These are phyloP conservation scores for Drosophila testacea DNA, from an alignment of 2,888 invertebrate genomes.

Conservation along the genomic window DNA sequence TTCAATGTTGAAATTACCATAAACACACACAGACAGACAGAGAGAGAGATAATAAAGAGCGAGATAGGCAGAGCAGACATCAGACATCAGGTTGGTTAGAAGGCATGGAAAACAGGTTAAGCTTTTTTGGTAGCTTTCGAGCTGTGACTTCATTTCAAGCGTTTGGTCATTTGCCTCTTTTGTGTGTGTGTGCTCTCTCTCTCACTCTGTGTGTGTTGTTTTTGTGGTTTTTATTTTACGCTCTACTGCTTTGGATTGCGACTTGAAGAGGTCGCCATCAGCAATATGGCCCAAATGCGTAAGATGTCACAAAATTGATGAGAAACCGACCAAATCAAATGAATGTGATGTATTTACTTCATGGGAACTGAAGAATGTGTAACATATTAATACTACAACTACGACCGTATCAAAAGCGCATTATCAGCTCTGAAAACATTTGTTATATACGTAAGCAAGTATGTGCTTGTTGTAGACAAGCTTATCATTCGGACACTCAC, in stretches of 20 bases:
- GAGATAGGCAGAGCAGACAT: constrained; percentile 32
- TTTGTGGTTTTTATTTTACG: constrained; percentile 71
- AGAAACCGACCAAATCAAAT: constrained; percentile 31
- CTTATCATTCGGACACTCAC: constrained; percentile 54
- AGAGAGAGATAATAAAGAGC: not conserved
- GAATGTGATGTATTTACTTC: constrained; percentile 13
- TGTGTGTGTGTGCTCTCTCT: not conserved
- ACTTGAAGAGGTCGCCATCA: constrained; percentile 62
- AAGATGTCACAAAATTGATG: constrained; percentile 55
- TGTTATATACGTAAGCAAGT: constrained; percentile 1
- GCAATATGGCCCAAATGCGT: constrained; percentile 68
- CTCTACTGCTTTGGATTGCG: constrained; percentile 48
- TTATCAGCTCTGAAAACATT: constrained; percentile 56
- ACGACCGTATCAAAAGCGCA: constrained; percentile 35
- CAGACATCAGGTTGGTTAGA: constrained; percentile 21
- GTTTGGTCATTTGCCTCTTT: constrained; percentile 34
- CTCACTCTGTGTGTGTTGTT: constrained; percentile 16
- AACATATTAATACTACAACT: constrained; percentile 17
- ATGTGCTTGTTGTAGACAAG: constrained; percentile 28
- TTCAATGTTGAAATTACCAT: constrained; percentile 74
- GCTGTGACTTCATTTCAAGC: constrained; percentile 74
- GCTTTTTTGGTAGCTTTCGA: constrained; percentile 64
- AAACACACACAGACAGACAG: constrained; percentile 25
- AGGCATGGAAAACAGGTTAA: constrained; percentile 68
- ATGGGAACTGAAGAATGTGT: constrained; percentile 14